A percentile compares a stretch with the other conserved stretches of the same genome.
Evolutionary conservation across 2,797 vertebrate species (phyloP).

Genomic region (Enteromius treurensis): DNA sequence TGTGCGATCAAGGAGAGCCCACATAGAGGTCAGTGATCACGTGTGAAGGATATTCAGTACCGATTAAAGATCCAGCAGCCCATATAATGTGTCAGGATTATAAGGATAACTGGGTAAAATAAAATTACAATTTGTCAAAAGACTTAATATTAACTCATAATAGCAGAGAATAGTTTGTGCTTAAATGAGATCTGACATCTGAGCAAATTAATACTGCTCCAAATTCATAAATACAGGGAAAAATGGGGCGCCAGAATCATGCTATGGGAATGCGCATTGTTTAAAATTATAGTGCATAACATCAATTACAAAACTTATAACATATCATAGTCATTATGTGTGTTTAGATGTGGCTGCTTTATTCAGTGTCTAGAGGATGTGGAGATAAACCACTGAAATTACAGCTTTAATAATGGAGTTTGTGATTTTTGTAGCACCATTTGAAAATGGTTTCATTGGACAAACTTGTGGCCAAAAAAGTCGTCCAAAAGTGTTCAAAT

Average conservation of each 20-base stretch:
- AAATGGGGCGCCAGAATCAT: background rate
- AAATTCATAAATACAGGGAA: background rate
- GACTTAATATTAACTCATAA: background rate
- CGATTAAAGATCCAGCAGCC: background rate
- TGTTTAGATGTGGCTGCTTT: background rate
- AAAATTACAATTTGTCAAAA: background rate
- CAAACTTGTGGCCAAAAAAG: background rate
- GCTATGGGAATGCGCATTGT: background rate
- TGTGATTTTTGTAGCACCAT: background rate
- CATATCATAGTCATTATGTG: background rate
- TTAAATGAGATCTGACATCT: background rate
- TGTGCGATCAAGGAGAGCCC: background rate
- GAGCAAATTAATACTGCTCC: background rate
- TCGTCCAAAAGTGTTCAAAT: background rate
- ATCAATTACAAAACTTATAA: background rate
- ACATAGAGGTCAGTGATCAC: background rate
- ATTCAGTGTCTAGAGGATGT: background rate
- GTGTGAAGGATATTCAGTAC: constrained; percentile 2
- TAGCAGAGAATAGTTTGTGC: background rate
- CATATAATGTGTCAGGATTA: background rate
- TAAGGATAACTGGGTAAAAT: background rate
- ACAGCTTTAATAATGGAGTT: background rate
- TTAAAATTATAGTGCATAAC: background rate
- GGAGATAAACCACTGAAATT: background rate
- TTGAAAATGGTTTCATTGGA: background rate